Percentiles rank a stretch among this genome's conserved stretches.
Evolutionary conservation across 2,797 vertebrate species (phyloP).

Genomic region (Scolopax rusticola): DNA sequence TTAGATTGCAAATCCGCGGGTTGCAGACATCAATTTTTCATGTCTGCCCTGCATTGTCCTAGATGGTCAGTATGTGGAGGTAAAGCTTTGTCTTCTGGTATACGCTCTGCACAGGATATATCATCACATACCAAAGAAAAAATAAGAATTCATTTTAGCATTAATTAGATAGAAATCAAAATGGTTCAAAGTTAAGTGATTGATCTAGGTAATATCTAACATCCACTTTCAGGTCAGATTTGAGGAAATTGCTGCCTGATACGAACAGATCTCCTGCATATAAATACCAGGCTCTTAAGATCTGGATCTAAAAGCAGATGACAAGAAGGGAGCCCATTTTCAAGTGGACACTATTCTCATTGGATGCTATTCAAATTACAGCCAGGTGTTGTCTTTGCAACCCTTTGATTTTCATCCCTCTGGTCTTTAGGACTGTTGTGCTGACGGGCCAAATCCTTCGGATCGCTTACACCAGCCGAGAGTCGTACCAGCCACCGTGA

Average conservation of each 20-base stretch:
- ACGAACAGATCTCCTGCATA: accelerated
- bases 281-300: not conserved
- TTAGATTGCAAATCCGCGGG: not conserved
- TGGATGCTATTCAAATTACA: not conserved
- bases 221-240: not conserved
- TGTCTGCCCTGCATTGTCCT: not conserved
- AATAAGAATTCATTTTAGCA: not conserved
- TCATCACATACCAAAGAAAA: not conserved
- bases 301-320: not conserved
- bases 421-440: not conserved
- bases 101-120: not conserved
- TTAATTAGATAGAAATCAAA: not conserved
- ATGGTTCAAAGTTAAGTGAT: not conserved
- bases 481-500: accelerated
- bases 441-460: not conserved
- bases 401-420: not conserved
- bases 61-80: not conserved
- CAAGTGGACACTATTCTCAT: not conserved
- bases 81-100: not conserved
- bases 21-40: not conserved
- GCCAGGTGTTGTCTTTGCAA: not conserved
- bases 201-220: not conserved
- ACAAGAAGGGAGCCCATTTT: not conserved
- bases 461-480: not conserved
- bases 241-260: not conserved